Base-by-base conservation (phyloP, 2,888 invertebrate species). In the Dryomyza anilis region DNA sequence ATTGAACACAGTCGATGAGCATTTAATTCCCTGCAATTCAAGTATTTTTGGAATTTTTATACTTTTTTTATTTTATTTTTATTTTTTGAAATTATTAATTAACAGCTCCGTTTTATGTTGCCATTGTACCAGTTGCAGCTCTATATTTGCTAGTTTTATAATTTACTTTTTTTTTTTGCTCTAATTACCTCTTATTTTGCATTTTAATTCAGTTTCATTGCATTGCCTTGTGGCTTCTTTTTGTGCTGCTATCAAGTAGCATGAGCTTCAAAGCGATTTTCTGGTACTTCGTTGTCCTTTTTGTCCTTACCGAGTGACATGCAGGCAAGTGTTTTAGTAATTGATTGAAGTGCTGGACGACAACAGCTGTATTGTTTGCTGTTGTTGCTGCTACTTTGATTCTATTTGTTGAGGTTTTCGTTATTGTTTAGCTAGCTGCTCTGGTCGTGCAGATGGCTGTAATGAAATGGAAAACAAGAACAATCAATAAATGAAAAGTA, bases 201-300 rank as follows among this genome's bases (percentile, higher is more conserved):
- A 25, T 7, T 39, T 16, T 39, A 4, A 16, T 16, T 43, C 43
- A 16, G 7, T 16, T 1, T 16, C 14, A 2, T 8, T 43, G 16
- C 19, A 7, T 43, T 16, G 4, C 39, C 6, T 39, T 39, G 7
- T 16, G n/a, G 1, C 16, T 43, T 3, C 16, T 16, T 16, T 43
- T 43, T 43, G 21, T 14, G 48, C 19, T 19, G 19, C 19, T 53
- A 30, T 53, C 23, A 57, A 45, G n/a, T n/a, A n/a, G n/a, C n/a
- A n/a, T n/a, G n/a, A n/a, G n/a, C n/a, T n/a, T n/a, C n/a, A n/a
- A n/a, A n/a, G n/a, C n/a, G n/a, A n/a, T n/a, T n/a, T 57, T 39
- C 57, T 16, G 25, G 39, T 57, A 43, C 25, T 43, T 57, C 43
- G 25, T 25, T 36, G 36, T 39, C 27, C 57, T 55, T 30, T 21